Evolutionary conservation across 2,888 invertebrate species (phyloP), one percentile per base, ranked within the genome.

Genomic region (Melangyna quadrimaculata): DNA sequence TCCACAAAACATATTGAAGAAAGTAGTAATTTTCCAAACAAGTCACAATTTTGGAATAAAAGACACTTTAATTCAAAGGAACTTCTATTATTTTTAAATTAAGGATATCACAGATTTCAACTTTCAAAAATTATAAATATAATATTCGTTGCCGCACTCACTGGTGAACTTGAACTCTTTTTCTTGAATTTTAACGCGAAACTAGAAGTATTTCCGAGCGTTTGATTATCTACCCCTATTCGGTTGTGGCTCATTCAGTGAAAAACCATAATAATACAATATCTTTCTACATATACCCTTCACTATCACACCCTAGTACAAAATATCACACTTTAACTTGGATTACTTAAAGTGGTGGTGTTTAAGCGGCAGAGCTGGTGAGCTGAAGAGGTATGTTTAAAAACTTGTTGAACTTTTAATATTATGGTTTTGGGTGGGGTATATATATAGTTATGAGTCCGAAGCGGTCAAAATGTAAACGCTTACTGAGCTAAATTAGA

Each of bases 401-500:
- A 71, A 71, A 80, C 75, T 77, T 75, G 24, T 48, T 73, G 57
- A 48, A 81, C 73, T 70, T 27, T 51, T 45, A 67, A 69, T 61
- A 69, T 29, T 48, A 48, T 48, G 59, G 10, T 27, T 55, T 40
- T 61, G n/a, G 37, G 45, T 51, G 86, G 57, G 51, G 65, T n/a
- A n/a, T n/a, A n/a, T n/a, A n/a, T n/a, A 72, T 65, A 61, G 40
- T 63, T 70, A 71, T 81, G 45, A 65, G 81, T 86, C 65, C 65
- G 90, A 89, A 89, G 89, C 89, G 89, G 89, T 89, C 89, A 89
- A 89, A 90, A 89, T 90, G 91, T 89, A 88, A 91, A 89, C 89
- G 91, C 90, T 90, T 88, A 91, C 91, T 91, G 89, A 91, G 75
- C 81, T 79, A 78, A 71, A 78, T 87, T 74, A 65, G 75, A 75